Evolutionary conservation across 2,113 vertebrate genomes (phyloP), one percentile per base, ranked within the genome.

Genomic region (Mellivora capensis): DNA sequence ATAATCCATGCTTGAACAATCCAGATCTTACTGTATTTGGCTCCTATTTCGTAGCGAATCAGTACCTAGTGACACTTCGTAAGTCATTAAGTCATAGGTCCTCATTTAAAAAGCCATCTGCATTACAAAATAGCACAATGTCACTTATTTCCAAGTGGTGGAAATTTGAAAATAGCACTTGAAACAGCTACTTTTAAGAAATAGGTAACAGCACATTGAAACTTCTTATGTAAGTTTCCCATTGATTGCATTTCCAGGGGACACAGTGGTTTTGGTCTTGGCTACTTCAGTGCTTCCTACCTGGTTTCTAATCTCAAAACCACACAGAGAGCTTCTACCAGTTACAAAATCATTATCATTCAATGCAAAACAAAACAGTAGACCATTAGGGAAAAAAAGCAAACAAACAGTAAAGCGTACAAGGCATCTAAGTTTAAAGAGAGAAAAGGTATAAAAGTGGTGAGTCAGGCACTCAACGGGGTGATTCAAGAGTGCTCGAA

Each of bases 221-320:
- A 87, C 59, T 80, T 83, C 49, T 96, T 74, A 61, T 52, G 23
- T 76, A 85, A 62, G 9, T 90, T 64, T 95, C 85, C 11, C 84
- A 47, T 44, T 76, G 89, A 92, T 67, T 87, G 64, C n/a, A 91
- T 88, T 96, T 97, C 49, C 61, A 95, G 64, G 85, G 52, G 71
- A 96, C 96, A 85, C 39, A 86, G 82, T 94, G 71, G 25, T 88
- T 97, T 96, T 47, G 52, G 23, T 81, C 39, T 89, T 85, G 90
- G 15, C 39, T 59, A 87, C n/a, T 47, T 92, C 7, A 14, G 0
- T 49, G n/a, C 23, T 96, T 95, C 39, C 52, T 69, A 86, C 88
- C 85, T 96, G 54, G 4, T 72, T 96, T 88, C 57, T 67, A 94
- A 91, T 86, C 72, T 81, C n/a, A 90, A 72, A 97, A 61, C 23